Conservation (phyloP, 1,140 invertebrate species). For the Bursaphelenchus mucronatus region DNA sequence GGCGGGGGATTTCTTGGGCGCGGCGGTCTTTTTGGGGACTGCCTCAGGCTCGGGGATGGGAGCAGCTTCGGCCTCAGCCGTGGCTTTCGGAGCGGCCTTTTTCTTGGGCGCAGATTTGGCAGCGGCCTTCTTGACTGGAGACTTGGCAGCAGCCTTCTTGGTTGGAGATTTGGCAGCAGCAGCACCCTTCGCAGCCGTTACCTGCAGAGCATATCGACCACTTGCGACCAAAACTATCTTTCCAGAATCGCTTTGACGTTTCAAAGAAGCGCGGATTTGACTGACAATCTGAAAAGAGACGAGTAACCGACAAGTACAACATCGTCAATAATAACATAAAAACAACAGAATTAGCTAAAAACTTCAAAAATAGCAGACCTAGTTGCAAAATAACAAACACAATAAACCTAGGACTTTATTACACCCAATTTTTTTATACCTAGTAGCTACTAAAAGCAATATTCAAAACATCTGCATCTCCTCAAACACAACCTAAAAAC, state of each 20-base stretch:
- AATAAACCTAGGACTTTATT: no score
- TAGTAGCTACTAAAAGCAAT: no score
- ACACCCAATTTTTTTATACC: no score
- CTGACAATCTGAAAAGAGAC: background rate
- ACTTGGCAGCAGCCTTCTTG: slow-evolving; percentile 48
- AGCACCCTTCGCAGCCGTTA: no score
- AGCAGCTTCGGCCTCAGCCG: slow-evolving; percentile 30
- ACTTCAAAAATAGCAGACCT: no score
- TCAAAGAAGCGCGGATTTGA: slow-evolving; percentile 28
- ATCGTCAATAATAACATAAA: no score
- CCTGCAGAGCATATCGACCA: no score
- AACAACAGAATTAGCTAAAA: no score
- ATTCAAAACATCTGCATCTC: no score
- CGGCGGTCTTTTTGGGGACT: slow-evolving; percentile 44
- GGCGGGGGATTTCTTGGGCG: slow-evolving; percentile 38
- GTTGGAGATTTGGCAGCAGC: slow-evolving; percentile 37
- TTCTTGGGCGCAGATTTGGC: slow-evolving; percentile 14
- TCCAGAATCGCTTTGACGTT: slow-evolving; percentile 28
- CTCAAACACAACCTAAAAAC: no score
- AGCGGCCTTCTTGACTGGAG: slow-evolving; percentile 35
- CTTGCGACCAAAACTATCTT: slow-evolving; percentile 21
- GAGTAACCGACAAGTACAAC: no score
- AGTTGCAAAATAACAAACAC: no score
- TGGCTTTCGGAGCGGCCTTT: slow-evolving; percentile 20
- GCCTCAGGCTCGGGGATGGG: slow-evolving; percentile 20